Conservation (phyloP, 1,140 invertebrate genomes). For the Asbolus verrucosus region DNA sequence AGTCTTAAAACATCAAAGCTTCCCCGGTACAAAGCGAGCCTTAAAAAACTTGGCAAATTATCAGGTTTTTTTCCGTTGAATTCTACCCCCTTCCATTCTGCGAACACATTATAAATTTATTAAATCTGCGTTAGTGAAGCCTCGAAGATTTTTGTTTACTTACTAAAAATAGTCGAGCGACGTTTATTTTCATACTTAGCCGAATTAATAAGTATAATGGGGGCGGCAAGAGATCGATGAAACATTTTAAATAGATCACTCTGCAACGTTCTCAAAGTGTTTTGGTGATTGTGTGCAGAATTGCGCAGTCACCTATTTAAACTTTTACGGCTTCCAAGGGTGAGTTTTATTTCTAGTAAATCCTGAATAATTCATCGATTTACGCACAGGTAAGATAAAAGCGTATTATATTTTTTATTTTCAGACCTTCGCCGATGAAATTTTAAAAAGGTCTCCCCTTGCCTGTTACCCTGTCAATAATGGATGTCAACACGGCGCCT, state of each 20-base stretch:
- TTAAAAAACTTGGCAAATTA: not conserved
- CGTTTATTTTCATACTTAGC: constrained; percentile 21
- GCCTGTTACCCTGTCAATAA: not conserved
- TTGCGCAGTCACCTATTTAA: constrained; percentile 29
- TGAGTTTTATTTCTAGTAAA: constrained; percentile 18
- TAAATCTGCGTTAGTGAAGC: not conserved
- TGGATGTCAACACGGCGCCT: no score
- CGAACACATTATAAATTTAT: not conserved
- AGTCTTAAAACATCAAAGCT: constrained; percentile 6
- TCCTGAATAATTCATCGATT: constrained; percentile 21
- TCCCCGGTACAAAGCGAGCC: no score
- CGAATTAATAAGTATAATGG: constrained; percentile 19
- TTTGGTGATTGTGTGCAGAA: constrained; percentile 19
- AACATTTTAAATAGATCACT: constrained; percentile 32
- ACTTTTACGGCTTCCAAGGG: constrained; percentile 21
- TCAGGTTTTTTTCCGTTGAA: not conserved
- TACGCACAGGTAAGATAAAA: not conserved
- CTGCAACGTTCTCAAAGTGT: no score
- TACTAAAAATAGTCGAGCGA: constrained; percentile 9
- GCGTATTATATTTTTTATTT: constrained; percentile 8
- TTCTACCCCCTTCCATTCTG: not conserved
- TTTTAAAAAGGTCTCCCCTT: not conserved
- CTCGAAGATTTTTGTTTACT: constrained; percentile 12
- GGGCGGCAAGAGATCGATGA: constrained; percentile 30
- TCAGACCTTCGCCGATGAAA: not conserved